Evolutionary conservation across 2,888 invertebrate species (phyloP), one percentile per base, ranked within the genome.

Genomic region (Nematopogon swammerdamellus): DNA sequence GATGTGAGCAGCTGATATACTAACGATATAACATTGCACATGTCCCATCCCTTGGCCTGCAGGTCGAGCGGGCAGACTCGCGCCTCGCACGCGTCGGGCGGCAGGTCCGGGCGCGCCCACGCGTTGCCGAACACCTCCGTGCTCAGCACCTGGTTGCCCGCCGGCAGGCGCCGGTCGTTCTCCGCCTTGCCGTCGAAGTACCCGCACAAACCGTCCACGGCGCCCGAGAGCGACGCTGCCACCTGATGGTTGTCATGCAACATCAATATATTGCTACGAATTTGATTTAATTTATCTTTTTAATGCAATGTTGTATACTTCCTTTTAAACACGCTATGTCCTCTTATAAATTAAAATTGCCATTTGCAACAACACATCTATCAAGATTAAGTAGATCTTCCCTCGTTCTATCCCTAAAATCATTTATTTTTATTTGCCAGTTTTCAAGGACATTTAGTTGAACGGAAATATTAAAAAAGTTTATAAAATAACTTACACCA

Each of bases 181-280:
- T 62, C 59, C 0, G 74, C 59, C 20, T 81, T 68, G 1, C 85
- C 86, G 67, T 90, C 89, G 64, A 85, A 91, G 51, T 83, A 86
- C 2, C 93, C 93, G 63, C 93, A 94, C 10, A 93, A 70, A 0
- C 93, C 93, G 59, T 91, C 89, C 0, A 92, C 86, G 44, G 82
- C 76, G 8, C 83, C 81, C 52, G 73, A 65, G 56, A 86, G 2
- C 10, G 8, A 19, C 11, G 18, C 30, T 16, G 17, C 3, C 11
- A 17, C 17, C 14, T 16, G 14, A 11, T 17, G 20, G 11, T 43
- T 43, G 11, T 16, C n/a, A n/a, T n/a, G n/a, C n/a, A 30, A 30
- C 10, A 14, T 30, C 14, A 14, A 30, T 10, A 30, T 10, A 10
- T 44, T 14, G 14, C 10, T 8, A 8, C 44, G 16, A 8, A 44